Base-by-base conservation (phyloP, 2,888 invertebrate genomes). In the Epistrophe grossulariae region DNA sequence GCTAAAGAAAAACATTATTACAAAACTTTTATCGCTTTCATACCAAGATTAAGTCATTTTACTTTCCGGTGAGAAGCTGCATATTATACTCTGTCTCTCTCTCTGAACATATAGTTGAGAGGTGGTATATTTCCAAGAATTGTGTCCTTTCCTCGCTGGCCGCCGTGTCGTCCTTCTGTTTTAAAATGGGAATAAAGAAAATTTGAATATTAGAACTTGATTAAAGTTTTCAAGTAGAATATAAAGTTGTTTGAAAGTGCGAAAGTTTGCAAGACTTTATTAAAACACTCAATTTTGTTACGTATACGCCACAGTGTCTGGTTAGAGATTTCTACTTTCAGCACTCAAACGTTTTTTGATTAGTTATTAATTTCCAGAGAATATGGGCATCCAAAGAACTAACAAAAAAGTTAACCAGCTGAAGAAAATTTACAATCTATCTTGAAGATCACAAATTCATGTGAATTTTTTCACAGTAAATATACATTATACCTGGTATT, bases 41-140 rank as follows among this genome's bases (percentile, higher is more conserved):
- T 84, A 59, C 80, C 55, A 57, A 66, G 80, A 84, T 80, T 84
- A 81, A 81, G 77, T 81, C 68, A 81, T 85, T 78, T 77, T 79
- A 68, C 80, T 77, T 80, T 68, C 60, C 66, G 48, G 68, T 45
- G 35, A 66, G 66, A 66, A 66, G 43, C 57, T 77, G 52, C 38
- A 68, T 57, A 64, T 68, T 40, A 19, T 24, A 19, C 13, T 11
- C 45, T 45, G 17, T 59, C 24, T 24, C n/a, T 35, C 57, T 9
- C 17, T 52, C 11, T 38, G 4, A 7, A 15, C 40, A 0, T 13
- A 13, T 5, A 40, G 40, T 3, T 10, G 43, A 31, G 60, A 62
- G 48, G 70, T 78, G 74, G 84, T 40, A 15, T 64, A 15, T 64
- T 52, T 48, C 31, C 15, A 38, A n/a, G 52, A 38, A 64, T 52